Conservation (phyloP, 2,888 invertebrate genomes). For the Microplitis manilae region DNA sequence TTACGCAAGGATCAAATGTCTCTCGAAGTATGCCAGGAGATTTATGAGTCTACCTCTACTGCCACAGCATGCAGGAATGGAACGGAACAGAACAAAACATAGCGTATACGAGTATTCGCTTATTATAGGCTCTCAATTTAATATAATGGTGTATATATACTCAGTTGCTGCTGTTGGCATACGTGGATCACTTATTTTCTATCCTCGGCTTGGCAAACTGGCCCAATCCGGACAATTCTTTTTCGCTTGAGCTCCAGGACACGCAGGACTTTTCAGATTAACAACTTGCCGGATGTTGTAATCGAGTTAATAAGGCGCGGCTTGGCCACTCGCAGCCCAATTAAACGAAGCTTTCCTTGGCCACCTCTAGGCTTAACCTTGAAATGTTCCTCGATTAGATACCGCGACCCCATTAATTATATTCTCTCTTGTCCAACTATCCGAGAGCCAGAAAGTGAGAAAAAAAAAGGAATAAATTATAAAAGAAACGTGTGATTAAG, state of each 20-base stretch:
- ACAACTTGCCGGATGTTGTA: constrained; percentile 67
- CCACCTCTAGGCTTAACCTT: constrained; percentile 60
- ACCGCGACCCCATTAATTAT: constrained; percentile 65
- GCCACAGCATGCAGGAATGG: constrained; percentile 67
- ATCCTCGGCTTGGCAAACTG: constrained; percentile 15
- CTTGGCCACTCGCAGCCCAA: constrained; percentile 63
- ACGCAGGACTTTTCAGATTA: constrained; percentile 69
- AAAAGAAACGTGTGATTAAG: constrained; percentile 14
- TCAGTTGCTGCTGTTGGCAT: constrained; percentile 49
- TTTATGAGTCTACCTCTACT: constrained; percentile 70
- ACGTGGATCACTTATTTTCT: constrained; percentile 22
- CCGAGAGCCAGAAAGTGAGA: constrained; percentile 49
- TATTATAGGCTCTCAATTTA: constrained; percentile 66
- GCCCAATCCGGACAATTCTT: constrained; percentile 3
- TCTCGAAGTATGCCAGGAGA: constrained; percentile 70
- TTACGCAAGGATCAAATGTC: constrained; percentile 73
- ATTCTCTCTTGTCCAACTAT: constrained; percentile 45
- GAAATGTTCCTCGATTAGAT: constrained; percentile 65
- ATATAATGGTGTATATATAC: constrained; percentile 54
- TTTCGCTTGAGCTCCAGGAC: constrained; percentile 63
- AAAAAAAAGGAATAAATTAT: constrained; percentile 34
- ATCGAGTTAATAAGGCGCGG: constrained; percentile 69
- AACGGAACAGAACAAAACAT: constrained; percentile 58
- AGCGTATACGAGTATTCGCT: constrained; percentile 66
- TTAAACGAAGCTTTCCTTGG: constrained; percentile 65